Percentiles rank a stretch among this genome's conserved stretches.
Evolutionary conservation across 2,888 invertebrate species (phyloP).

Genomic region (Idaea straminata): DNA sequence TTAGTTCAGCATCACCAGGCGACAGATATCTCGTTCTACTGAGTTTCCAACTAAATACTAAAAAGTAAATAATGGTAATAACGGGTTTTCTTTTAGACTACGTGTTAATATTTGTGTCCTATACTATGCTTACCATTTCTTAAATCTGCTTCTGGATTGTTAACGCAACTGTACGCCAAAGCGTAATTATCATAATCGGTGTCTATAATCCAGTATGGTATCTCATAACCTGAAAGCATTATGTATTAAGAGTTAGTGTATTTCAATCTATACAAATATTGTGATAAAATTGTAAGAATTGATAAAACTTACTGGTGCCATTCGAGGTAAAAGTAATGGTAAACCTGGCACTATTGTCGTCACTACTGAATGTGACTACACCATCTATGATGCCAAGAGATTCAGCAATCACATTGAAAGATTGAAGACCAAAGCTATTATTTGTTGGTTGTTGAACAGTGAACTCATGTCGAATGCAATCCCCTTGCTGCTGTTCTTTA

Average conservation of each 20-base stretch:
- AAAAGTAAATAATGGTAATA: conserved; percentile 7
- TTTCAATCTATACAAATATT: background rate
- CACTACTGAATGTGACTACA: conserved; percentile 32
- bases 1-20: conserved; percentile 29
- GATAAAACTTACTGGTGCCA: conserved; percentile 28
- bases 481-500: conserved; percentile 45
- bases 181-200: conserved; percentile 81
- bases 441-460: conserved; percentile 14
- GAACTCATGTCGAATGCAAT: conserved; percentile 53
- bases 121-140: conserved; percentile 27
- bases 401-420: conserved; percentile 42
- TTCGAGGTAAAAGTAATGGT: conserved; percentile 32
- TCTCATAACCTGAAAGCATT: conserved; percentile 30
- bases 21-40: conserved; percentile 46
- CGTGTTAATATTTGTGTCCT: background rate
- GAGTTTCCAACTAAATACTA: conserved; percentile 61
- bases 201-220: conserved; percentile 78
- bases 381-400: conserved; percentile 32
- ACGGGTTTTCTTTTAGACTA: background rate
- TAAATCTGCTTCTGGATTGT: conserved; percentile 35
- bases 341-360: conserved; percentile 46
- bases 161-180: conserved; percentile 81
- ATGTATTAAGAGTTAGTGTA: background rate
- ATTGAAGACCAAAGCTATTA: conserved; percentile 37
- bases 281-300: background rate